Base-by-base conservation (phyloP, 1,140 invertebrate genomes). In the Acyrthosiphon pisum region DNA sequence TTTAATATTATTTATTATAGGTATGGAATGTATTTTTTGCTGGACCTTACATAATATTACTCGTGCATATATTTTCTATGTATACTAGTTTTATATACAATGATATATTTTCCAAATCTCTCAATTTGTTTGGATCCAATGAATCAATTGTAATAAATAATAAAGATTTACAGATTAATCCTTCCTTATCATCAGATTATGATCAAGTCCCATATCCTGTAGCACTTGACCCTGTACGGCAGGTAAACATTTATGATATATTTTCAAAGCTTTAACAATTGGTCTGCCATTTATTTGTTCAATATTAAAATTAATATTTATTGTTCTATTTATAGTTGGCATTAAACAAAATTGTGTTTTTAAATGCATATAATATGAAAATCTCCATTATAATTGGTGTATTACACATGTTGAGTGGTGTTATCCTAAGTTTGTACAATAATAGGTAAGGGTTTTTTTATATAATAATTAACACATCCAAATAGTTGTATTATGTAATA, bases 41-140 rank as follows among this genome's bases (percentile, higher is more conserved):
- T 91, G 99, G 99, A 9, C 97, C 99, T 22, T 99, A 99, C 95
- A 99, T 99, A 88, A 99, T 99, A 81, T 96, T 99, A 14, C 95
- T 99, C 37, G 99, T 99, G 99, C 99, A 99, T 6, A 94, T 97
- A 14, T 99, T 99, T 95, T 99, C 99, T 1, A 99, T 99, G 96
- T 99, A 99, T 96, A 99, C 99, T 30, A 99, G 99, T 3, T 95
- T 99, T 0, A 98, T 99, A 93, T 99, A 99, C 96, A 99, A 99
- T 95, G 99, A 99, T 95, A 96, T 99, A 18, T 99, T 99, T 95
- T 98, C 99, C 22, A 99, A 99, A 95, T 98, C 98, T 8, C 94
- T 99, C 9, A 99, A 99, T 95, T 96, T 99, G 60, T 99, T 99
- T 96, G 98, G 98, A 3, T 98, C 98, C 0, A 96, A 96, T 94